These are phyloP conservation scores for Drosophila conformis DNA, from an alignment of 2,888 invertebrate genomes.

Conservation along the genomic window DNA sequence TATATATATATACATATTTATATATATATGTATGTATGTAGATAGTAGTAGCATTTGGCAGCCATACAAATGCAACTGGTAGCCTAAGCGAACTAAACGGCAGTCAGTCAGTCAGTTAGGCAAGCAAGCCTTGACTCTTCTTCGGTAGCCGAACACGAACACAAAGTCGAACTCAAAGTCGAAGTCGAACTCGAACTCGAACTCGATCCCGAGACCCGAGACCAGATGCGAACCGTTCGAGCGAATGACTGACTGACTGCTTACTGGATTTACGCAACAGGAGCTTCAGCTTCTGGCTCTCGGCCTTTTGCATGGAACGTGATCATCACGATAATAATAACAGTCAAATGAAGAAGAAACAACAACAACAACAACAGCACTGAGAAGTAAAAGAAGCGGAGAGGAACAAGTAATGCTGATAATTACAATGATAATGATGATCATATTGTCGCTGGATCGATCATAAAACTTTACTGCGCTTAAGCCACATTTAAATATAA, in stretches of 20 bases:
- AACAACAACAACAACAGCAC: not conserved
- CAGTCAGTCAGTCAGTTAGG: constrained; percentile 54
- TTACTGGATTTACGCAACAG: constrained; percentile 79
- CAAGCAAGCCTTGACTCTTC: constrained; percentile 34
- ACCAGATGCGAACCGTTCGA: constrained; percentile 46
- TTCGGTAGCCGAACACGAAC: constrained; percentile 44
- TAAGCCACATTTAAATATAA: constrained; percentile 56
- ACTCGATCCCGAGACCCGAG: constrained; percentile 17
- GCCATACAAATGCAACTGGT: constrained; percentile 60
- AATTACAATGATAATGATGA: constrained; percentile 58
- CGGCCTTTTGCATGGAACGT: constrained; percentile 52
- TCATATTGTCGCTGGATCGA: constrained; percentile 53
- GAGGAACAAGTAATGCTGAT: constrained; percentile 25
- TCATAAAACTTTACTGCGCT: constrained; percentile 62
- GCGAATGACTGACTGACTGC: constrained; percentile 50
- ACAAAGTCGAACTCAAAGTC: constrained; percentile 4
- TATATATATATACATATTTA: not conserved
- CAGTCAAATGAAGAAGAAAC: constrained; percentile 17
- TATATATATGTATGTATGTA: not conserved
- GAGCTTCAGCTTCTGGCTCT: constrained; percentile 66
- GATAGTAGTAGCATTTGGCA: constrained; percentile 47
- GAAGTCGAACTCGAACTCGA: constrained; percentile 17
- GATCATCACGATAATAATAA: constrained; percentile 68
- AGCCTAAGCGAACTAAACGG: constrained; percentile 54
- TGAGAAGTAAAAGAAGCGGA: not conserved